These are phyloP conservation scores for Amphiprion ocellaris DNA, from an alignment of 2,113 vertebrate species.

Conservation along the genomic window DNA sequence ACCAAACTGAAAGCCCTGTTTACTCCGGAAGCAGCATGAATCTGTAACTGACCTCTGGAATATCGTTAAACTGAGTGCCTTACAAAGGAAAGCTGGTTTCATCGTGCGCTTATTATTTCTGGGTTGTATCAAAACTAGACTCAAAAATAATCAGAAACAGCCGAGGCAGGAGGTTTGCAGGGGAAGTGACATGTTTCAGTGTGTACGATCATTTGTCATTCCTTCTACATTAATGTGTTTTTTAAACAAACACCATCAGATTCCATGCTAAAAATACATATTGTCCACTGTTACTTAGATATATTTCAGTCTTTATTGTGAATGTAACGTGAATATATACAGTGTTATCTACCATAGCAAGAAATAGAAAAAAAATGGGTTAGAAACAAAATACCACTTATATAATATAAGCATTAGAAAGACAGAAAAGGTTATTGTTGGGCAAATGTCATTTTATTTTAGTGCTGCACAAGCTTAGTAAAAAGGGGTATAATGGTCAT, in stretches of 20 bases:
- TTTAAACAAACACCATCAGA: neutral
- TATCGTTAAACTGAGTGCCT: constrained; percentile 54
- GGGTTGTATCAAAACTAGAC: constrained; percentile 11
- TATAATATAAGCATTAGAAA: no score
- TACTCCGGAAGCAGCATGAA: neutral
- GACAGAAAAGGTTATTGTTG: neutral
- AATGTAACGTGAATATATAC: constrained; percentile 33
- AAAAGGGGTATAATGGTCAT: no score
- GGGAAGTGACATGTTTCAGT: constrained; percentile 7
- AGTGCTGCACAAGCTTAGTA: neutral
- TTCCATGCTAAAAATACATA: constrained; percentile 18
- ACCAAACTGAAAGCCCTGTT: neutral
- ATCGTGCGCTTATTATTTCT: constrained; percentile 1
- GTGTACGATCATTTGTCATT: constrained; percentile 12
- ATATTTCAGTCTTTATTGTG: neutral
- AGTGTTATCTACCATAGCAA: constrained; percentile 41
- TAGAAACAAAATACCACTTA: neutral
- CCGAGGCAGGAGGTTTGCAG: neutral
- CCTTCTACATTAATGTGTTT: neutral
- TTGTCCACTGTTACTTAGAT: neutral
- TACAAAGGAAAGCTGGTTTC: constrained; percentile 33
- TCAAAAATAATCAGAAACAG: constrained; percentile 6
- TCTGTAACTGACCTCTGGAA: constrained; percentile 14
- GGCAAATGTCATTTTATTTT: no score
- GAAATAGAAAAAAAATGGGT: neutral